Evolutionary conservation across 2,113 vertebrate species (phyloP).

Genomic region (Sciurus niger): DNA sequence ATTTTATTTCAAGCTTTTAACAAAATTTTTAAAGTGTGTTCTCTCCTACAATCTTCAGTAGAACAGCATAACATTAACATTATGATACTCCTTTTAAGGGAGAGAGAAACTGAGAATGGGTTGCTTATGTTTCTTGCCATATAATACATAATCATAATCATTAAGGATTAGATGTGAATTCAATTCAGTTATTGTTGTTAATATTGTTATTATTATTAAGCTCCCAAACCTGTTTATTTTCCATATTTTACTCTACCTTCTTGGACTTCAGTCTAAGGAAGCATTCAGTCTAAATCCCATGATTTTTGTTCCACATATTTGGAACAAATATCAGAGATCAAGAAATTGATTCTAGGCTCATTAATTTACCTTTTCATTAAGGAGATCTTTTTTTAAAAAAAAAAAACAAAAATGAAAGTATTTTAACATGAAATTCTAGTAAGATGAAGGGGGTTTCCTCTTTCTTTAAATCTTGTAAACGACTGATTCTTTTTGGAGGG

Average conservation of each 20-base stretch:
- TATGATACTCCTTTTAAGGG: neutral
- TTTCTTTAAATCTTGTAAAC: neutral
- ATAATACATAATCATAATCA: neutral
- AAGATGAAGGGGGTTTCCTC: neutral
- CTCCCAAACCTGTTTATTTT: constrained; percentile 50
- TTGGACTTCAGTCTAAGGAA: neutral
- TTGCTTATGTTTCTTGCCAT: neutral
- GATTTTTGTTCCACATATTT: constrained; percentile 7
- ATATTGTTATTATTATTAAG: neutral
- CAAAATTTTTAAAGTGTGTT: neutral
- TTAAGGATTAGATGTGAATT: constrained; percentile 36
- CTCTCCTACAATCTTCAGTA: neutral
- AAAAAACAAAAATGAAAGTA: neutral
- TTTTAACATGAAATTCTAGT: neutral
- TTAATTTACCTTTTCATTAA: constrained; percentile 41
- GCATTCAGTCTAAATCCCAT: neutral
- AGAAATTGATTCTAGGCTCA: neutral
- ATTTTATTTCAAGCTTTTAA: neutral
- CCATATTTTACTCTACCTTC: neutral
- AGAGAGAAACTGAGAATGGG: neutral
- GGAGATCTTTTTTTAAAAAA: neutral
- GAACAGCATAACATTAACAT: neutral
- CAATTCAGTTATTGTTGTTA: neutral
- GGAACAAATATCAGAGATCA: neutral
- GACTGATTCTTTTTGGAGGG: neutral